Evolutionary conservation across 2,797 vertebrate species (phyloP).

Genomic region (Petrocephalus schoutedeni): DNA sequence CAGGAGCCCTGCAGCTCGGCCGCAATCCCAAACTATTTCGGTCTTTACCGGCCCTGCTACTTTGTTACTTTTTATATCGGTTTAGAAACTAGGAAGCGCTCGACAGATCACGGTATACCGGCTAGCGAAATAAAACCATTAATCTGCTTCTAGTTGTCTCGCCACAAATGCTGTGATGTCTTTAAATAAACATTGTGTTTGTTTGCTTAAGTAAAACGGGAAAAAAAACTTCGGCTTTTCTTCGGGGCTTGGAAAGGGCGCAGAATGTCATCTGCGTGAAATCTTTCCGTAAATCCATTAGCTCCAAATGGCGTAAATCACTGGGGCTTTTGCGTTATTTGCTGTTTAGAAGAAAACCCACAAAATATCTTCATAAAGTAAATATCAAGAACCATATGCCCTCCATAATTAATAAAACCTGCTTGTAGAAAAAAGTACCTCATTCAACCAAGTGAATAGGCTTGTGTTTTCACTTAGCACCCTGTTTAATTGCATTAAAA

Average conservation of each 20-base stretch:
- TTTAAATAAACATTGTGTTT: background rate
- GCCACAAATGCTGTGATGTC: background rate
- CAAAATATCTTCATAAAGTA: background rate
- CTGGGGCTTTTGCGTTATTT: background rate
- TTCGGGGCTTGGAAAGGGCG: background rate
- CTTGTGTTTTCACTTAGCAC: background rate
- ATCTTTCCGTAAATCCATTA: background rate
- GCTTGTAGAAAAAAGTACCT: background rate
- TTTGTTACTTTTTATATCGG: background rate
- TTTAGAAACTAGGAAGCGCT: background rate
- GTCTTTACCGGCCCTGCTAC: background rate
- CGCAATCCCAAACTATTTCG: background rate
- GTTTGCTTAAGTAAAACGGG: background rate
- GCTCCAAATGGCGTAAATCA: background rate
- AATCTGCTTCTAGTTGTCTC: background rate
- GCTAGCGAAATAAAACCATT: background rate
- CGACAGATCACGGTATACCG: background rate
- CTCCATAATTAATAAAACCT: constrained; percentile 6
- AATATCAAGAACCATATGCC: constrained; percentile 1
- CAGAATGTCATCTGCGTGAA: background rate
- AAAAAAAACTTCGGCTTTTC: background rate
- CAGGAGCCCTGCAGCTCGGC: background rate
- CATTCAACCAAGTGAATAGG: background rate
- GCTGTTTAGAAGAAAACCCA: background rate
- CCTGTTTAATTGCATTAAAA: background rate